phyloP scores from a whole-genome alignment of 2,797 vertebrate species.

The Neosalanx taihuensis region DNA sequence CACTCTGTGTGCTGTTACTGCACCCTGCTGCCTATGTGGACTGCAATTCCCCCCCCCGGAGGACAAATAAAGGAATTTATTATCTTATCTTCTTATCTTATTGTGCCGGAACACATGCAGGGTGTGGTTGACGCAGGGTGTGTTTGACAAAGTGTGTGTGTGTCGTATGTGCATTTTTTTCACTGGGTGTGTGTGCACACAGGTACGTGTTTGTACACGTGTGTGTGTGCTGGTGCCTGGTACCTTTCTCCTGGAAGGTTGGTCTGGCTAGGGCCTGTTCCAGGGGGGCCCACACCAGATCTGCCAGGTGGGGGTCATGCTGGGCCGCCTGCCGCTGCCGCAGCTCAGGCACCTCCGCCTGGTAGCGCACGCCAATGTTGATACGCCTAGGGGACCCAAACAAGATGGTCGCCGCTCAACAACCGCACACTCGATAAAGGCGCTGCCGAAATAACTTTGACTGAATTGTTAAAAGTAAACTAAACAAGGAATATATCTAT shows the following conservation, averaged over 20 bases:
- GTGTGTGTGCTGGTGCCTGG: not conserved
- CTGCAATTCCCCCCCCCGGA: too few relatives aligned
- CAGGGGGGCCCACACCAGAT: constrained; percentile 87
- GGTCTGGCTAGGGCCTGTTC: constrained; percentile 72
- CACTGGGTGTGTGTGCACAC: not conserved
- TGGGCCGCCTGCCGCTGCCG: constrained; percentile 77
- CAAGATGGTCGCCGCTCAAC: not conserved
- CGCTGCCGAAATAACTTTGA: too few relatives aligned
- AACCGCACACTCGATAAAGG: not conserved
- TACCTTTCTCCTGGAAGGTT: constrained; percentile 80
- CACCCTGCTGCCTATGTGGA: too few relatives aligned
- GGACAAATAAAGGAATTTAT: too few relatives aligned
- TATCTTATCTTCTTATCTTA: too few relatives aligned
- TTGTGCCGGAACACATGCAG: too few relatives aligned
- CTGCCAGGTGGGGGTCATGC: constrained; percentile 82
- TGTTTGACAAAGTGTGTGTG: too few relatives aligned
- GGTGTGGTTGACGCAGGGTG: too few relatives aligned
- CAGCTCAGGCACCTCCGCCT: constrained; percentile 91
- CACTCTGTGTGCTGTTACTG: too few relatives aligned
- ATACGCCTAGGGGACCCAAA: constrained; percentile 78
- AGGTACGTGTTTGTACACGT: not conserved
- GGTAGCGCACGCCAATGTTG: constrained; percentile 94
- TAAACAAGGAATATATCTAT: too few relatives aligned
- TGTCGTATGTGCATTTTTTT: not conserved
- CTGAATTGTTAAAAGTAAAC: too few relatives aligned